These are phyloP conservation scores for Propithecus deckenii DNA, from an alignment of 2,797 vertebrate species.

Conservation along the genomic window DNA sequence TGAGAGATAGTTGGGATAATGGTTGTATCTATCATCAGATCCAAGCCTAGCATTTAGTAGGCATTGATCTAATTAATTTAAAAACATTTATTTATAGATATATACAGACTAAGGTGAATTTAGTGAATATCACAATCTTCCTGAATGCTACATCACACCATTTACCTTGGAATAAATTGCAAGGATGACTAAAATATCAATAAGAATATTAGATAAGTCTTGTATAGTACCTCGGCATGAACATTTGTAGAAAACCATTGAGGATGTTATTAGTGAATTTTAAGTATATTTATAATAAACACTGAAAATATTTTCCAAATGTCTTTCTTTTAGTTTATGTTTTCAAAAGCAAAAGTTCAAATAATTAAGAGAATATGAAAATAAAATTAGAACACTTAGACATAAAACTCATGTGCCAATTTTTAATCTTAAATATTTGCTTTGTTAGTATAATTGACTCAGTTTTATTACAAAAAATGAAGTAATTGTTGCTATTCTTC, in stretches of 20 bases:
- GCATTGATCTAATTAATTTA: neutral
- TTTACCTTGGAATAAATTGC: neutral
- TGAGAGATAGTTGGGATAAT: neutral
- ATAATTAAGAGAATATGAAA: neutral
- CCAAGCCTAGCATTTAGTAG: neutral
- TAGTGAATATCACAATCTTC: neutral
- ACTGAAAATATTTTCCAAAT: neutral
- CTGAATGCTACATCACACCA: neutral
- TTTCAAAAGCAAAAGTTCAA: neutral
- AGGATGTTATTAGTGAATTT: neutral
- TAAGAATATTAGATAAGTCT: neutral
- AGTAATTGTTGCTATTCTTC: neutral
- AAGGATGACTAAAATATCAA: neutral
- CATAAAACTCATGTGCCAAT: neutral
- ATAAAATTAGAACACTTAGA: neutral
- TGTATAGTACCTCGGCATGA: neutral
- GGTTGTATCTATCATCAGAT: neutral
- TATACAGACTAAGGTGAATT: neutral
- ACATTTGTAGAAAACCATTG: neutral
- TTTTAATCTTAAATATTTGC: neutral
- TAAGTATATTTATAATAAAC: neutral
- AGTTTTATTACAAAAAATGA: neutral
- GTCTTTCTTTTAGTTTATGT: neutral
- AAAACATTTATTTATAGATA: neutral
- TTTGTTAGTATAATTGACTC: neutral